Percentiles rank a stretch among this genome's conserved stretches.
phyloP scores from a whole-genome alignment of 2,797 vertebrate species.

The Chaenodraco wilsoni region DNA sequence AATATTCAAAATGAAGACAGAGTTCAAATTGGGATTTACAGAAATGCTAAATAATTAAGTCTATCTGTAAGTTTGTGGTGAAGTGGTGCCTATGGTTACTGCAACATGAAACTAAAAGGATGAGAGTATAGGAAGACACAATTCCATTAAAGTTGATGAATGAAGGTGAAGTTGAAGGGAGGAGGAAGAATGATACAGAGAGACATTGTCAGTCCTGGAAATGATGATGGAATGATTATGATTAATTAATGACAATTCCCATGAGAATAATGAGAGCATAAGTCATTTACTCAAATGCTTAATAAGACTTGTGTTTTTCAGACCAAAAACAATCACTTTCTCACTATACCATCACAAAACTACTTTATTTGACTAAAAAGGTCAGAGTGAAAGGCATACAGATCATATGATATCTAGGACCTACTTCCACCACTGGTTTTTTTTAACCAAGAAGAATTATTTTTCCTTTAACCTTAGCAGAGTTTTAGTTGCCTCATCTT shows the following conservation, averaged over 20 bases:
- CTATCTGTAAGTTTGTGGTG: neutral
- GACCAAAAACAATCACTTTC: neutral
- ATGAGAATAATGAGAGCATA: too few relatives aligned
- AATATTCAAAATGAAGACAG: slow-evolving; percentile 22
- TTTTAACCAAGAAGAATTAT: neutral
- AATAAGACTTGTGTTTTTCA: neutral
- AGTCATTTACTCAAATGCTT: neutral
- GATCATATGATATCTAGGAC: neutral
- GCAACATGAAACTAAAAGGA: slow-evolving; percentile 6
- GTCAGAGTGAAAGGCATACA: neutral
- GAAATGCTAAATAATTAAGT: slow-evolving; percentile 1
- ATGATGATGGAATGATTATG: neutral
- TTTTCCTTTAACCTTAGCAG: neutral
- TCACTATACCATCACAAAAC: neutral
- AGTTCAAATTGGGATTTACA: neutral
- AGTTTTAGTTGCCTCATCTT: neutral
- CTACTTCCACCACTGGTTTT: neutral
- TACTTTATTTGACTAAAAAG: neutral
- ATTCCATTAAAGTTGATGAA: neutral
- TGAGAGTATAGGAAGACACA: neutral
- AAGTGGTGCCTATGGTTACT: neutral
- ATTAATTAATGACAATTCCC: neutral
- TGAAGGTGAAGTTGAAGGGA: neutral
- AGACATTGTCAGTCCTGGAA: neutral
- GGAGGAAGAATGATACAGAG: neutral